Evolutionary conservation across 2,888 invertebrate species (phyloP).

Genomic region (Drosophila fungiperda): DNA sequence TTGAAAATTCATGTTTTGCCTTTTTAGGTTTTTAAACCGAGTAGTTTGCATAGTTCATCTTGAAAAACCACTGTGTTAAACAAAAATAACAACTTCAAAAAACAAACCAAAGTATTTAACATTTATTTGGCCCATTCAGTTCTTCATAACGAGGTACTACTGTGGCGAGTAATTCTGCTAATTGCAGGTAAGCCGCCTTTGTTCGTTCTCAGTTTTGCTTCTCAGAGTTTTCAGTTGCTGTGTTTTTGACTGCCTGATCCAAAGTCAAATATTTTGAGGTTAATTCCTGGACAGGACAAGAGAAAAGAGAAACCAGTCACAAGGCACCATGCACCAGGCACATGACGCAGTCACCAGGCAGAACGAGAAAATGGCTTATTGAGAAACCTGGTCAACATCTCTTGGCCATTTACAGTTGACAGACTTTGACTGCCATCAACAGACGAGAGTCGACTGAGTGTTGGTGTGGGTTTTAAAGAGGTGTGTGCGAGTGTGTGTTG

Average conservation of each 20-base stretch:
- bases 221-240: conserved; percentile 11
- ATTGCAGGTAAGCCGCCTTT: conserved; percentile 34
- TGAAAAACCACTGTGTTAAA: no score
- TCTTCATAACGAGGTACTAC: neutral
- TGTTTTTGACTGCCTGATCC: conserved; percentile 12
- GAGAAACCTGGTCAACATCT: conserved; percentile 32
- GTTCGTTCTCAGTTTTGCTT: conserved; percentile 15
- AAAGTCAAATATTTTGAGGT: conserved; percentile 52
- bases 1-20: neutral
- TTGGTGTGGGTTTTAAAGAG: no score
- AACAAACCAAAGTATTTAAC: neutral
- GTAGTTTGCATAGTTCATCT: no score
- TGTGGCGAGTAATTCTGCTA: conserved; percentile 10
- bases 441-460: conserved; percentile 10
- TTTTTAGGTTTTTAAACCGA: no score
- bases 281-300: conserved; percentile 39
- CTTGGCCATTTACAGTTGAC: conserved; percentile 62
- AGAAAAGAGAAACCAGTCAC: neutral
- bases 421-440: conserved; percentile 48
- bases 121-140: neutral
- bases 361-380: neutral
- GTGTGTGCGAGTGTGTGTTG: conserved; percentile 4
- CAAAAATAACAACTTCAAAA: neutral
- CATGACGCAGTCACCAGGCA: neutral
- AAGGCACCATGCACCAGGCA: neutral